A percentile compares a stretch with the other conserved stretches of the same genome.
Evolutionary conservation across 1,140 invertebrate genomes (phyloP).

Genomic region (Leptinotarsa texana): DNA sequence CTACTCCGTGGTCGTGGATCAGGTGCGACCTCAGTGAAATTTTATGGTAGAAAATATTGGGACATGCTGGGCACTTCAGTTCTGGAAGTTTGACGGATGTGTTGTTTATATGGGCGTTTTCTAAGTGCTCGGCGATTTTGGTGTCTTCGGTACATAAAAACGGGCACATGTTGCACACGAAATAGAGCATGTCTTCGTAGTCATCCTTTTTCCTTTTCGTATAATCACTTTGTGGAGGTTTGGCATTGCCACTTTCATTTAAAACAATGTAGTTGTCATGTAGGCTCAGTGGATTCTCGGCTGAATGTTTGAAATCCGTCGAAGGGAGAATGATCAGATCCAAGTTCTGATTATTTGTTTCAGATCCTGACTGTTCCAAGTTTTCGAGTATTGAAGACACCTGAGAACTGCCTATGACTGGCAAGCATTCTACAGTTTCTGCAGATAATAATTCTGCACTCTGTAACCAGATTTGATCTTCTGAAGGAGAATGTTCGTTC

Average conservation of each 20-base stretch:
- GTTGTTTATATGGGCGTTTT: constrained; percentile 49
- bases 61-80: constrained; percentile 56
- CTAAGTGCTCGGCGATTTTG: constrained; percentile 49
- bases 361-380: constrained; percentile 37
- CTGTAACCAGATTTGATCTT: constrained; percentile 43
- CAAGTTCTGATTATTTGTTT: constrained; percentile 37
- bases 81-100: constrained; percentile 41
- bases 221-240: constrained; percentile 18
- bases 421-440: constrained; percentile 43
- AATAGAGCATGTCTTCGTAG: constrained; percentile 48
- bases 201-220: constrained; percentile 37
- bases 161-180: constrained; percentile 51
- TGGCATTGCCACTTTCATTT: constrained; percentile 37
- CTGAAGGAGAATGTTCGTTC: constrained; percentile 36
- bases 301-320: constrained; percentile 42
- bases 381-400: constrained; percentile 50
- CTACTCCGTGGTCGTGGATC: constrained; percentile 56
- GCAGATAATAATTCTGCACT: constrained; percentile 41
- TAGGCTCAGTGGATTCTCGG: constrained; percentile 32
- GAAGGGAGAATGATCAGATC: constrained; percentile 44
- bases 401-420: constrained; percentile 49
- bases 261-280: constrained; percentile 43
- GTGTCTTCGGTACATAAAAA: constrained; percentile 51
- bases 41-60: constrained; percentile 57
- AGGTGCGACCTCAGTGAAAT: constrained; percentile 58